Percentiles rank a stretch among this genome's conserved stretches.
Evolutionary conservation across 2,888 invertebrate species (phyloP).

Genomic region (Cylloceria caligata): DNA sequence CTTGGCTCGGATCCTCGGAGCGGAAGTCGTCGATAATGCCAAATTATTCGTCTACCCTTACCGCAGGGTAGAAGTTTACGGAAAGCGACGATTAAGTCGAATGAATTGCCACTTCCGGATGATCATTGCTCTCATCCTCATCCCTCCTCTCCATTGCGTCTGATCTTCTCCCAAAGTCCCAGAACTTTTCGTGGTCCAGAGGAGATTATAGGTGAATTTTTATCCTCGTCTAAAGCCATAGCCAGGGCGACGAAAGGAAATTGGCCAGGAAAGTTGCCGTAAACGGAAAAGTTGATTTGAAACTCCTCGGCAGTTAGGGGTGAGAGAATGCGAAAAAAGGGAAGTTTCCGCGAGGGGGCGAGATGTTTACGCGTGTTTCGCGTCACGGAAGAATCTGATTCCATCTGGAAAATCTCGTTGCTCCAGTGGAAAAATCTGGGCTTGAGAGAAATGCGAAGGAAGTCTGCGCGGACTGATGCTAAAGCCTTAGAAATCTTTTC

Average conservation of each 20-base stretch:
- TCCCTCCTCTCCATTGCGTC: not conserved
- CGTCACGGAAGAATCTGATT: constrained; percentile 36
- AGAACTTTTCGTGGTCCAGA: not conserved
- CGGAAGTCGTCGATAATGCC: constrained; percentile 71
- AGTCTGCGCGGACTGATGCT: not conserved
- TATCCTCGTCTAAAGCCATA: not conserved
- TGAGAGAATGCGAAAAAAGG: not conserved
- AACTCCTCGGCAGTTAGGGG: not conserved
- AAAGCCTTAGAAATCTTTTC: constrained; percentile 43
- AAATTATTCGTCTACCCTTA: constrained; percentile 55
- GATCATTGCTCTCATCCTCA: constrained; percentile 36
- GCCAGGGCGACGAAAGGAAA: constrained; percentile 9
- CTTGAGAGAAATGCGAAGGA: constrained; percentile 17
- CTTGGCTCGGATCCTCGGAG: constrained; percentile 68
- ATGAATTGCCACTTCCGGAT: constrained; percentile 66
- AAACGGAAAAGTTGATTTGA: constrained; percentile 30
- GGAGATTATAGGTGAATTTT: constrained; percentile 19
- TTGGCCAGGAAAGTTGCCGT: constrained; percentile 12
- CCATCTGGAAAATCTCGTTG: constrained; percentile 47
- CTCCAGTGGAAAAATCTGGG: constrained; percentile 38
- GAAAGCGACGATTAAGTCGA: constrained; percentile 72
- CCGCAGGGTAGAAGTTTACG: constrained; percentile 44
- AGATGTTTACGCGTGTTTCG: constrained; percentile 51
- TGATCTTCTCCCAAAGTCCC: not conserved
- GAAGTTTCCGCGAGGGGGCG: not conserved